Percentiles rank a stretch among this genome's conserved stretches.
Conservation (phyloP, 2,888 invertebrate genomes). For the Stenchaetothrips biformis region DNA sequence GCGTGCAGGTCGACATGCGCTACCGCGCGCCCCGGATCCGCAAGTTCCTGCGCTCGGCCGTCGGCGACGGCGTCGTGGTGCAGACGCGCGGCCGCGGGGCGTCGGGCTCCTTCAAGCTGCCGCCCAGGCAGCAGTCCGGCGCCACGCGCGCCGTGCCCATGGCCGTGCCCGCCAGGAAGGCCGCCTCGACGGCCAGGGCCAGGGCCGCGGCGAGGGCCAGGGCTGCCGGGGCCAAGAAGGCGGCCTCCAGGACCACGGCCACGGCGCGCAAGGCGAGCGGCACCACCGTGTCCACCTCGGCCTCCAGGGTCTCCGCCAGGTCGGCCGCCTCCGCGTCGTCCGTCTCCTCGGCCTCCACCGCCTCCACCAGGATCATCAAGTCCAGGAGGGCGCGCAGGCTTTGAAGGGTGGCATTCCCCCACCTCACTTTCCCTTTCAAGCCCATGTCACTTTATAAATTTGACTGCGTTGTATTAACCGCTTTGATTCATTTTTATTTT, state of each 20-base stretch:
- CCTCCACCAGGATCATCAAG: not conserved
- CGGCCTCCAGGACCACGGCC: too few relatives aligned
- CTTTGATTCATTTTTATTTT: not conserved
- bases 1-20: constrained; percentile 33
- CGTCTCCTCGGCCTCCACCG: not conserved
- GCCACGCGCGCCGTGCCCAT: not conserved
- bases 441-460: too few relatives aligned
- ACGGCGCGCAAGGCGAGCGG: too few relatives aligned
- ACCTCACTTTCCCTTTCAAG: too few relatives aligned
- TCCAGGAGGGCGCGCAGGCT: too few relatives aligned
- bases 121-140: not conserved
- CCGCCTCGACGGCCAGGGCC: not conserved
- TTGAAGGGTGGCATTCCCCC: too few relatives aligned
- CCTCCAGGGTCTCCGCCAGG: not conserved
- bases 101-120: constrained; percentile 33
- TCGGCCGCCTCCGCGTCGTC: not conserved
- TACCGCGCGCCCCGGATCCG: constrained; percentile 15
- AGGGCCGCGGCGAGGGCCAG: too few relatives aligned
- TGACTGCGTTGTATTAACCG: too few relatives aligned
- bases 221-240: too few relatives aligned
- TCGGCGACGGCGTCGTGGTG: constrained; percentile 7
- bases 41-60: constrained; percentile 5
- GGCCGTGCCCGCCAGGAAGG: not conserved
- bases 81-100: constrained; percentile 24
- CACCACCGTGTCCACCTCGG: not conserved